Evolutionary conservation across 2,888 invertebrate genomes (phyloP), one percentile per base, ranked within the genome.

Genomic region (Tuta absoluta): DNA sequence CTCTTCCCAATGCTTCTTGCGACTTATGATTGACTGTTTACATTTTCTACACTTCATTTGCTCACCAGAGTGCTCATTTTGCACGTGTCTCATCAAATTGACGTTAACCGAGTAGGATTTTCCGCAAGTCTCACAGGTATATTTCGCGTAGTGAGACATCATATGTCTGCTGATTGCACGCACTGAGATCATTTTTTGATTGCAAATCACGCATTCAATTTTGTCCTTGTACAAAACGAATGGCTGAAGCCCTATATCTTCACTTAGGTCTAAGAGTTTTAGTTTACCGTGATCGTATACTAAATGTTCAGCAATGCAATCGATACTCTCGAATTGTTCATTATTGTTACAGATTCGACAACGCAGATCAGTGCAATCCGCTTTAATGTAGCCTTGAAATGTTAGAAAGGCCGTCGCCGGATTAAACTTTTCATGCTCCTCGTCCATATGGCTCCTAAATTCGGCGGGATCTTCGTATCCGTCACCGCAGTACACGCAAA

Each of bases 31-130:
- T 0, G 72, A 67, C 33, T 70, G 72, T 56, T 79, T 82, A 68
- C 89, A 89, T 59, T 73, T 76, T 17, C 74, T 59, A 48, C 80
- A 80, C 21, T 67, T 62, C n/a, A 74, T 71, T 63, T 75, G 71
- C 21, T 69, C 71, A 7, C 70, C 65, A 69, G 75, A 69, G 68
- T 75, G 73, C 59, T 77, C 70, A 59, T 69, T 75, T 61, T 69
- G 69, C 21, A 73, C 66, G 49, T 79, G 79, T n/a, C 53, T 51
- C 5, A 51, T 62, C 41, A 72, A 62, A 2, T 68, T 65, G 12
- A 64, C 60, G 19, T 57, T 56, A 2, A 63, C 68, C 0, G 67
- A 48, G 61, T 67, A 71, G 10, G 65, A 62, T 60, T 67, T 69
- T 0, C 70, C 72, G 62, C 75, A 75, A 17, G 48, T 38, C 17